Conservation (phyloP, 2,888 invertebrate genomes). For the Lochmaea capreae region DNA sequence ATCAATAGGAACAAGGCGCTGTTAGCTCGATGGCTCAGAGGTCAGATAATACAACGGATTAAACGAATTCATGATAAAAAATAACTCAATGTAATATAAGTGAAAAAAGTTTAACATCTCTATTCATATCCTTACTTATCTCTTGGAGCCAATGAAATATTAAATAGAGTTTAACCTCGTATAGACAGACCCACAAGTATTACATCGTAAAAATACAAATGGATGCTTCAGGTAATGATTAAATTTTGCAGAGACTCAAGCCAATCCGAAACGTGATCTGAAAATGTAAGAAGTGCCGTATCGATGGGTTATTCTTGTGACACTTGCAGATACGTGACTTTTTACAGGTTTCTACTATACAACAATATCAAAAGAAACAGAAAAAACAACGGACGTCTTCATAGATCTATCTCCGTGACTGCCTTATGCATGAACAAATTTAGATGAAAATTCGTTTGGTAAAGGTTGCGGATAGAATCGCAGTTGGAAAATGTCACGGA, state of each 20-base stretch:
- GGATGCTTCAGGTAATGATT: constrained; percentile 41
- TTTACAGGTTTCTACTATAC: constrained; percentile 29
- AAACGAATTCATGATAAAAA: too few relatives aligned
- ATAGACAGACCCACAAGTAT: constrained; percentile 19
- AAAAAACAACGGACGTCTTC: constrained; percentile 32
- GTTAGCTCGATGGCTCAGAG: too few relatives aligned
- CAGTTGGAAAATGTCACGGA: background rate
- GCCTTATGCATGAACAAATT: constrained; percentile 26
- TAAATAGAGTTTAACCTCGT: background rate
- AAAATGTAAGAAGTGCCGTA: constrained; percentile 29
- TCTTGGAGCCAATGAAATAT: too few relatives aligned
- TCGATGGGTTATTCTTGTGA: constrained; percentile 42
- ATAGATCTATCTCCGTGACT: constrained; percentile 33
- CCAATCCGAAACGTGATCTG: constrained; percentile 42
- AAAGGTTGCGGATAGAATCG: constrained; percentile 1
- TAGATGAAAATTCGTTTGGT: constrained; percentile 23
- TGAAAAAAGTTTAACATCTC: too few relatives aligned
- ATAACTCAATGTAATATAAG: too few relatives aligned
- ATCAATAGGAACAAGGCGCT: too few relatives aligned
- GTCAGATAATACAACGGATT: too few relatives aligned
- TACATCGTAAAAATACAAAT: constrained; percentile 38
- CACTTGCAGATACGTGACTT: constrained; percentile 41
- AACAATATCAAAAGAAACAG: constrained; percentile 39
- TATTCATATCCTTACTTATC: too few relatives aligned
- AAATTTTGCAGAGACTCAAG: constrained; percentile 40